Percentiles rank a stretch among this genome's conserved stretches.
Conservation (phyloP, 2,888 invertebrate species). For the Cepaea hortensis region DNA sequence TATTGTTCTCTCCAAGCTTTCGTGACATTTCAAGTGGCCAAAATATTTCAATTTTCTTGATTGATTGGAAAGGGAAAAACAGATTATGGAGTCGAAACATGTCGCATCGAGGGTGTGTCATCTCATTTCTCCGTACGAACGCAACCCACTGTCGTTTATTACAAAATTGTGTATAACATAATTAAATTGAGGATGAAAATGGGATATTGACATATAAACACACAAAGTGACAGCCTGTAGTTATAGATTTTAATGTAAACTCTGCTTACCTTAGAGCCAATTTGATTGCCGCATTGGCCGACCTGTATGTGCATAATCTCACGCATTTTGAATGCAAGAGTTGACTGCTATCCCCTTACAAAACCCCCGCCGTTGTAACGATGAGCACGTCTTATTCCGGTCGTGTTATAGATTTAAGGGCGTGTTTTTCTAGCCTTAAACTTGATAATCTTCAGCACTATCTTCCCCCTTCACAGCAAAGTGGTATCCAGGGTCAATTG, state of each 20-base stretch:
- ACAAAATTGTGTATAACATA: too few relatives aligned
- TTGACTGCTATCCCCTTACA: neutral
- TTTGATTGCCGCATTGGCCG: constrained; percentile 49
- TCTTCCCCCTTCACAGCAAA: constrained; percentile 18
- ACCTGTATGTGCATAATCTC: constrained; percentile 49
- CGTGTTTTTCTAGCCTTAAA: neutral
- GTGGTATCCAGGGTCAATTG: constrained; percentile 12
- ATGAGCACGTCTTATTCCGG: neutral
- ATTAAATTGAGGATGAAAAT: too few relatives aligned
- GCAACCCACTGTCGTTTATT: too few relatives aligned
- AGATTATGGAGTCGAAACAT: too few relatives aligned
- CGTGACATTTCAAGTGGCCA: too few relatives aligned
- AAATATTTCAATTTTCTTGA: too few relatives aligned
- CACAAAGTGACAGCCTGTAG: too few relatives aligned
- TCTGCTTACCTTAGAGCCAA: constrained; percentile 46
- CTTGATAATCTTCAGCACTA: neutral
- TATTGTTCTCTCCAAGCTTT: too few relatives aligned
- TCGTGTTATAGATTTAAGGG: neutral
- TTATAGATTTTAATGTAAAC: neutral
- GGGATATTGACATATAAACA: too few relatives aligned
- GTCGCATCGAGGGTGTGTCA: too few relatives aligned
- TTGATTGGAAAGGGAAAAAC: too few relatives aligned
- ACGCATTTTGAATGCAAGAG: constrained; percentile 24
- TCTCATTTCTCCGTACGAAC: too few relatives aligned
- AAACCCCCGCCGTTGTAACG: neutral